Base-by-base conservation (phyloP, 2,797 vertebrate species). In the Gymnocypris eckloni region DNA sequence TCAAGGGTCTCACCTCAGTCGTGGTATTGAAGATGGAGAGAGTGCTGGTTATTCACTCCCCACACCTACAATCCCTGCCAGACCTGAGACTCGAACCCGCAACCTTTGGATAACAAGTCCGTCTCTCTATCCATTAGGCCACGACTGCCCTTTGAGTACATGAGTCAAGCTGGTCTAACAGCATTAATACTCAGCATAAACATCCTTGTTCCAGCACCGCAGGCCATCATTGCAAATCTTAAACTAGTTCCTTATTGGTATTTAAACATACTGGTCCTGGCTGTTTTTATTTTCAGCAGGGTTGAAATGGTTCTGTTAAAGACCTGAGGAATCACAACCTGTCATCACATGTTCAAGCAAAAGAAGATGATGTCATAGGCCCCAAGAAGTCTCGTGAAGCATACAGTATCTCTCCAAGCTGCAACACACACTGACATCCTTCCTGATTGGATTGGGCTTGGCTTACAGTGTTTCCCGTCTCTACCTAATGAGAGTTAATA, bases 361-460 rank as follows among this genome's bases (percentile, higher is more conserved):
- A 28, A 28, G 5, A 45, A 52, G 39, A 59, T 45, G 8, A n/a
- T 48, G 16, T 48, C 70, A 61, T 37, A 43, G 39, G 50, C 48
- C 22, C 25, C 11, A n/a, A 71, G 11, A 70, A 43, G 66, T 43
- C n/a, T 37, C 1, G 22, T 61, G 50, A 79, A 72, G 43, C 41
- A 28, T 80, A 2, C 8, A 9, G 41, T 43, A 79, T 80, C 28
- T 80, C 6, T 43, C 18, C 9, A 59, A 75, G 61, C 81, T 64
- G 70, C 54, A 75, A 83, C 41, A 61, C 76, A 43, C 25, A 64
- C 81, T 50, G 33, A 56, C 25, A 64, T 64, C 81, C 71, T 64
- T 83, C 54, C 81, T 83, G 81, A 83, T n/a, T 75, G 81, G 18
- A 75, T 48, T 84, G 61, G 83, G 66, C 20, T 69, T 84, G 48